Evolutionary conservation across 2,113 vertebrate species (phyloP).

Genomic region (Ammodytes marinus): DNA sequence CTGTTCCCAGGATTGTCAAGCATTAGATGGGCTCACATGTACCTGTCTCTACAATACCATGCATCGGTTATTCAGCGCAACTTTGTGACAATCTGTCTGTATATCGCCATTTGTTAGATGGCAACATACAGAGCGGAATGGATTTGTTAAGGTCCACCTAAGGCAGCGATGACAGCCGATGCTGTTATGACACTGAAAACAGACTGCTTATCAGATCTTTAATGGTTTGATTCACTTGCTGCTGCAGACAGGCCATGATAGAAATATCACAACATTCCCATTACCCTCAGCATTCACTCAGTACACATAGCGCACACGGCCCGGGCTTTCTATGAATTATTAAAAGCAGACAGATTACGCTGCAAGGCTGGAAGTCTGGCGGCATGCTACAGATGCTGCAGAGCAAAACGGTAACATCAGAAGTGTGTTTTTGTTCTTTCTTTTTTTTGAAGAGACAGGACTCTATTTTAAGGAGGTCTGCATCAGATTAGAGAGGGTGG

Average conservation of each 20-base stretch:
- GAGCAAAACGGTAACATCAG: constrained; percentile 73
- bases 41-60: neutral
- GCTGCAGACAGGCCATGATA: constrained; percentile 78
- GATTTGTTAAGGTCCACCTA: constrained; percentile 63
- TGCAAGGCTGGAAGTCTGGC: constrained; percentile 77
- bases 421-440: constrained; percentile 58
- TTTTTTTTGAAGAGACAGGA: constrained; percentile 1
- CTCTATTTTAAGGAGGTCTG: constrained; percentile 22
- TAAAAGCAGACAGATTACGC: constrained; percentile 81
- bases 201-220: constrained; percentile 76
- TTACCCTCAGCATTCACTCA: constrained; percentile 74
- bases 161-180: constrained; percentile 58
- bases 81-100: constrained; percentile 17
- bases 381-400: constrained; percentile 76
- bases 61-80: constrained; percentile 25
- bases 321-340: constrained; percentile 80
- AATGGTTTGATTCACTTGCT: constrained; percentile 66
- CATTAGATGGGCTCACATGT: neutral
- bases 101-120: constrained; percentile 34
- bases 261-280: constrained; percentile 81
- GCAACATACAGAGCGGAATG: constrained; percentile 39
- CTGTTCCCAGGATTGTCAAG: neutral
- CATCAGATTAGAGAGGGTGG: constrained; percentile 25
- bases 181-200: constrained; percentile 62
- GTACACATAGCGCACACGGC: constrained; percentile 64